phyloP scores from a whole-genome alignment of 2,113 vertebrate species.

The Camelus bactrianus region DNA sequence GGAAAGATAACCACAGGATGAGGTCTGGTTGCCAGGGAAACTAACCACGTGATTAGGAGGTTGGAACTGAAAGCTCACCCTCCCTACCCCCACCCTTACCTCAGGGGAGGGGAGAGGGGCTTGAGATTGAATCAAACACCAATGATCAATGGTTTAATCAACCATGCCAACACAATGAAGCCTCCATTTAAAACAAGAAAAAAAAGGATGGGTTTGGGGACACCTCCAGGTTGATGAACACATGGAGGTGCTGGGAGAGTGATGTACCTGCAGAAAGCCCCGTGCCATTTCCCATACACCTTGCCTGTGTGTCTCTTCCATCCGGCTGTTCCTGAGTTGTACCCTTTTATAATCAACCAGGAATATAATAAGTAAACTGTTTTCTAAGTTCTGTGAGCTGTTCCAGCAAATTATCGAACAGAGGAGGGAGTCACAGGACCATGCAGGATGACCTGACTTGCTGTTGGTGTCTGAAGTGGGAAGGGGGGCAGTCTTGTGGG shows the following conservation, averaged over 20 bases:
- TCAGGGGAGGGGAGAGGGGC: not conserved
- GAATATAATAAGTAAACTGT: not conserved
- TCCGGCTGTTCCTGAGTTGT: not conserved
- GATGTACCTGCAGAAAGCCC: not conserved
- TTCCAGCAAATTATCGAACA: not conserved
- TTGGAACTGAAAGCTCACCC: not conserved
- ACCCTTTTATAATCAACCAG: not conserved
- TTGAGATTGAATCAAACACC: not conserved
- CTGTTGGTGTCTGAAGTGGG: not conserved
- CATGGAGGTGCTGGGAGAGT: not conserved
- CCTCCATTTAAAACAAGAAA: not conserved
- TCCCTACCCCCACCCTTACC: not conserved
- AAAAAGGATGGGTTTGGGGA: not conserved
- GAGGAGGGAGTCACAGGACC: not conserved
- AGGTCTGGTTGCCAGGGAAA: constrained; percentile 37
- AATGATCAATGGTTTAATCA: not conserved
- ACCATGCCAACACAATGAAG: not conserved
- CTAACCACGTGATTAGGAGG: not conserved
- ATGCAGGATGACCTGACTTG: not conserved
- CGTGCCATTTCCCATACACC: not conserved
- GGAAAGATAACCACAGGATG: constrained; percentile 21
- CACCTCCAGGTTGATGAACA: not conserved
- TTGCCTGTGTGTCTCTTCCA: not conserved
- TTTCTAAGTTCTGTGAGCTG: not conserved
- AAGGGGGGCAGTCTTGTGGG: not conserved